Evolutionary conservation across 1,140 invertebrate genomes (phyloP).

Genomic region (Limonius californicus): DNA sequence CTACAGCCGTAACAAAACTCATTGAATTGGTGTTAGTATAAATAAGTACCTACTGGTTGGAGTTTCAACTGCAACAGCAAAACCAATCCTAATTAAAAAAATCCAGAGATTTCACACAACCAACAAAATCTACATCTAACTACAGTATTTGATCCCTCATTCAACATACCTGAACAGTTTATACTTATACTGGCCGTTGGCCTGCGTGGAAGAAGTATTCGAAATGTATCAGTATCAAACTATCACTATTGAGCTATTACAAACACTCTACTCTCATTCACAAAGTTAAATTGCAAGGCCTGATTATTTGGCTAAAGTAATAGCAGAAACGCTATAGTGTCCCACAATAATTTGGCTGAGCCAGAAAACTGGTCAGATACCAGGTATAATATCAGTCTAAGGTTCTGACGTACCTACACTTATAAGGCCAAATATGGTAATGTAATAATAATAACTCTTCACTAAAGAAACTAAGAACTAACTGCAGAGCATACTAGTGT

Average conservation of each 20-base stretch:
- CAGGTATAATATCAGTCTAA: constrained; percentile 36
- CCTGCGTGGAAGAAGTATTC: constrained; percentile 30
- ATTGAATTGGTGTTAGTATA: too few relatives aligned
- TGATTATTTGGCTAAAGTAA: constrained; percentile 3
- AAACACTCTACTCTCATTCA: neutral
- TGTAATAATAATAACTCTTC: constrained; percentile 20
- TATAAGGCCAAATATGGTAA: constrained; percentile 43
- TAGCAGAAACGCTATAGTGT: constrained; percentile 4
- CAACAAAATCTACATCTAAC: constrained; percentile 19
- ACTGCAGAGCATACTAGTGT: constrained; percentile 27
- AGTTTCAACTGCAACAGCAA: too few relatives aligned
- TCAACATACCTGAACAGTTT: constrained; percentile 45
- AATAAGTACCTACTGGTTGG: too few relatives aligned
- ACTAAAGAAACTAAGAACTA: constrained; percentile 7
- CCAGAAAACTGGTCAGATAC: constrained; percentile 21
- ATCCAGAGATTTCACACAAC: neutral
- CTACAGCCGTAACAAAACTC: too few relatives aligned
- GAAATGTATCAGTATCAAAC: constrained; percentile 24
- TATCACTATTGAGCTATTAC: constrained; percentile 24
- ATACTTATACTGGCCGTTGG: constrained; percentile 33
- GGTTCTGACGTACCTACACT: constrained; percentile 34
- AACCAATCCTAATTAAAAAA: neutral
- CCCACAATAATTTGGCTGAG: constrained; percentile 33
- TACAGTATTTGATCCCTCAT: constrained; percentile 45
- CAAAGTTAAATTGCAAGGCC: constrained; percentile 4